Percentiles rank a stretch among this genome's conserved stretches.
Conservation (phyloP, 2,113 vertebrate species). For the Hippolais icterina region DNA sequence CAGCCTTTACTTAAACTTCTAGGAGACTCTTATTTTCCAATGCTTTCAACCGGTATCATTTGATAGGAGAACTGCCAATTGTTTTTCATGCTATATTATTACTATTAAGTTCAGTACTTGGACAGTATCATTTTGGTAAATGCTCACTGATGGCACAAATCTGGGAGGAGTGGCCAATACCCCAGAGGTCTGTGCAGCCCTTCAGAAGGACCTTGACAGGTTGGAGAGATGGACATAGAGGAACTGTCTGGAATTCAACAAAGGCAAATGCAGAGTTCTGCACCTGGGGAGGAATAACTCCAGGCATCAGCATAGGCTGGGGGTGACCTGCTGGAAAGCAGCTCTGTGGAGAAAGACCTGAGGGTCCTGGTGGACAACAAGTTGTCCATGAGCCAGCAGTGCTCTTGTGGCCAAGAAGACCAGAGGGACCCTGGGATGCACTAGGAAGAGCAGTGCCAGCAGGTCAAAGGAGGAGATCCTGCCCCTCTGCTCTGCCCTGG, state of each 20-base stretch:
- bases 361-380: background rate
- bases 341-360: background rate
- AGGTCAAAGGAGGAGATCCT: accelerated
- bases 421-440: background rate
- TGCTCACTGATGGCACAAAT: background rate
- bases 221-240: background rate
- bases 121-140: background rate
- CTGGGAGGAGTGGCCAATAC: background rate
- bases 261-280: background rate
- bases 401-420: background rate
- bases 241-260: background rate
- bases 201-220: background rate
- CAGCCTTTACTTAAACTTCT: background rate
- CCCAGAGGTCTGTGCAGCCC: background rate
- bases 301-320: background rate
- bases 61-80: background rate
- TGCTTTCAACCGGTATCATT: background rate
- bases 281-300: background rate
- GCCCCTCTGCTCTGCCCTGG: background rate
- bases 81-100: background rate
- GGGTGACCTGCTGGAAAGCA: background rate
- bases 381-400: background rate
- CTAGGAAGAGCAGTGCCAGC: background rate
- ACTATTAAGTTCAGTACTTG: background rate
- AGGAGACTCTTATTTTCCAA: background rate